A percentile compares a stretch with the other conserved stretches of the same genome.
Evolutionary conservation across 2,888 invertebrate species (phyloP).

Genomic region (Bibio marci): DNA sequence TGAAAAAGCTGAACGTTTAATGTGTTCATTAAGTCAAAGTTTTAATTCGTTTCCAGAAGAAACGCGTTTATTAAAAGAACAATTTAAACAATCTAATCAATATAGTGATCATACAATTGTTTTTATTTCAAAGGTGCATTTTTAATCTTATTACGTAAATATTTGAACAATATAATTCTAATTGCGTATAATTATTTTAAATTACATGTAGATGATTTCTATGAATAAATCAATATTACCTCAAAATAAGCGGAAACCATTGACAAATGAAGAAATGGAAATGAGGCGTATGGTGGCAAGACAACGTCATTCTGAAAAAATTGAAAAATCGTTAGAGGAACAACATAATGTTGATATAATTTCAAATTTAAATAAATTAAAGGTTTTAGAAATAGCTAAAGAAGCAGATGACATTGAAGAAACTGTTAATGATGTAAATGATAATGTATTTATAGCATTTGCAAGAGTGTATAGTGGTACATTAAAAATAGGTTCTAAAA

Average conservation of each 20-base stretch:
- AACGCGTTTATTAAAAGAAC: conserved; percentile 52
- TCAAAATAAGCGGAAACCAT: conserved; percentile 58
- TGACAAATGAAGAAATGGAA: conserved; percentile 57
- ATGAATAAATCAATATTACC: conserved; percentile 58
- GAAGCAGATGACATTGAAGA: conserved; percentile 6
- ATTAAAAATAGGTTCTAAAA: conserved; percentile 51
- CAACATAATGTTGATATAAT: conserved; percentile 3
- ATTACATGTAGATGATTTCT: conserved; percentile 80
- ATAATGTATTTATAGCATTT: conserved; percentile 69
- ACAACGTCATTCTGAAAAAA: conserved; percentile 42
- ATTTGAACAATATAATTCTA: not conserved
- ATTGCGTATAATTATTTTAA: too few relatives aligned
- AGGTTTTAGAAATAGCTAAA: not conserved
- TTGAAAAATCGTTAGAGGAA: conserved; percentile 5
- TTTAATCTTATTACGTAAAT: not conserved
- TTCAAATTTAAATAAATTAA: not conserved
- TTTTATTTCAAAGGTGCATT: conserved; percentile 26
- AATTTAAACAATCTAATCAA: conserved; percentile 50
- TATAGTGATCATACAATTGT: conserved; percentile 42
- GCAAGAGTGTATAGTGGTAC: conserved; percentile 85
- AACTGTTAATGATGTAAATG: conserved; percentile 16
- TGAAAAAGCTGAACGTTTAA: conserved; percentile 65
- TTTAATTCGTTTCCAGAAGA: conserved; percentile 48
- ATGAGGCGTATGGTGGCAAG: conserved; percentile 48
- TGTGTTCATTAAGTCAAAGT: conserved; percentile 52